These are phyloP conservation scores for Stegodyphus dumicola DNA, from an alignment of 1,140 invertebrate species.

Conservation along the genomic window DNA sequence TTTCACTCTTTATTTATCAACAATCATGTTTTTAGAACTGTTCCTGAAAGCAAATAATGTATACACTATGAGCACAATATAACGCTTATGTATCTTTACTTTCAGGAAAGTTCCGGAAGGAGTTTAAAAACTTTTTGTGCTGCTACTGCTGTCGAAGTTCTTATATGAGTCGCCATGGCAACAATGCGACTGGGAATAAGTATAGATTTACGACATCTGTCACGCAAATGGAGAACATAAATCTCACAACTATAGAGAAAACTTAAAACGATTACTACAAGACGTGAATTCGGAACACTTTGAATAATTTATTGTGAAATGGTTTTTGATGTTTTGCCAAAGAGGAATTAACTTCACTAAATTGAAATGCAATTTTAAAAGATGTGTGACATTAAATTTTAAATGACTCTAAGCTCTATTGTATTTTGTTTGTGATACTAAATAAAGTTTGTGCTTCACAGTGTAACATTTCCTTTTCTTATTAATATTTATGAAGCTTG, in stretches of 20 bases:
- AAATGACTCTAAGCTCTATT: no score
- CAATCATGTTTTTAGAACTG: no score
- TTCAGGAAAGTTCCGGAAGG: conserved; percentile 54
- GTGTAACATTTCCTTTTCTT: no score
- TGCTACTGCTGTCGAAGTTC: conserved; percentile 42
- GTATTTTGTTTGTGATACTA: no score
- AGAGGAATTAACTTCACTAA: neutral
- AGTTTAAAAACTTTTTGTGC: conserved; percentile 45
- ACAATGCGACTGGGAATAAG: conserved; percentile 19
- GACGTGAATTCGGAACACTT: no score
- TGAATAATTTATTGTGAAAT: no score
- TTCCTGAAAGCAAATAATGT: neutral
- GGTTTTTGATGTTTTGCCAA: no score
- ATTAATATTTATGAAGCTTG: no score
- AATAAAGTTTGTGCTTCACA: no score
- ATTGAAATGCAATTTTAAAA: no score
- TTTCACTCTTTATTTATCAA: no score
- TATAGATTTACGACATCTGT: conserved; percentile 51
- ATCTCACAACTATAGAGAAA: conserved; percentile 26
- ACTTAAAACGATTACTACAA: neutral
- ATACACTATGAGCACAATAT: neutral
- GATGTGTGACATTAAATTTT: no score
- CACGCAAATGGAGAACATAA: conserved; percentile 53
- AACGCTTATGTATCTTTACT: neutral
- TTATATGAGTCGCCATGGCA: neutral